These are phyloP conservation scores for Rhagium mordax DNA, from an alignment of 2,888 invertebrate genomes.

Conservation along the genomic window DNA sequence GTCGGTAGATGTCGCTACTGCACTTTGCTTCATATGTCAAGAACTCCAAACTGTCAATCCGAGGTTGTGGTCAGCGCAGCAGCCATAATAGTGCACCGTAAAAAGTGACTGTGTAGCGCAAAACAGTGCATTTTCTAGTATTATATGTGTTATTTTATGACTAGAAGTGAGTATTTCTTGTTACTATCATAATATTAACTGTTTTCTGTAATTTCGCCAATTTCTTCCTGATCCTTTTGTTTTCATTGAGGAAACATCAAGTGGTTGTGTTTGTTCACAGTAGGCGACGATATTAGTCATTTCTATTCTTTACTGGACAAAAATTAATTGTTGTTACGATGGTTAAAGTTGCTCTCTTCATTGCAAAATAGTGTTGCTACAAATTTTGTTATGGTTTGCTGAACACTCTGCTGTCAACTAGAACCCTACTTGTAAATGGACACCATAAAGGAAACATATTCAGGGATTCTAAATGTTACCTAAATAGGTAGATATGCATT, in stretches of 20 bases:
- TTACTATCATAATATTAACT: neutral
- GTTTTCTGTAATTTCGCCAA: neutral
- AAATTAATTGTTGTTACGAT: conserved; percentile 3
- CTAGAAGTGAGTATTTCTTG: conserved; percentile 12
- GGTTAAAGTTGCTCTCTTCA: neutral
- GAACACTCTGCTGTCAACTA: neutral
- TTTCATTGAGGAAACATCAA: conserved; percentile 13
- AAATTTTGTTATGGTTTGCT: conserved; percentile 17
- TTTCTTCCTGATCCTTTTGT: neutral
- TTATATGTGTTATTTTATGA: conserved; percentile 18
- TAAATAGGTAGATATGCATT: too few species aligned
- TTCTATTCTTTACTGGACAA: conserved; percentile 14
- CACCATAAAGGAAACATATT: too few species aligned
- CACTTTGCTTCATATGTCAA: conserved; percentile 18
- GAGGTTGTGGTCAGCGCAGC: conserved; percentile 16
- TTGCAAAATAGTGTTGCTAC: neutral
- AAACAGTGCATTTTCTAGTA: conserved; percentile 9
- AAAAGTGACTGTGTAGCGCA: conserved; percentile 31
- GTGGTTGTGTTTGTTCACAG: conserved; percentile 13
- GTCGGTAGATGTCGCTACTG: conserved; percentile 2
- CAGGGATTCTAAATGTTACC: too few species aligned
- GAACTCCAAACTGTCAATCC: conserved; percentile 3
- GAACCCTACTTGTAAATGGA: neutral
- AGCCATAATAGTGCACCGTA: conserved; percentile 34
- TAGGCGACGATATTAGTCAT: conserved; percentile 31